phyloP scores from a whole-genome alignment of 2,888 invertebrate genomes.

The Epinotia demarniana region DNA sequence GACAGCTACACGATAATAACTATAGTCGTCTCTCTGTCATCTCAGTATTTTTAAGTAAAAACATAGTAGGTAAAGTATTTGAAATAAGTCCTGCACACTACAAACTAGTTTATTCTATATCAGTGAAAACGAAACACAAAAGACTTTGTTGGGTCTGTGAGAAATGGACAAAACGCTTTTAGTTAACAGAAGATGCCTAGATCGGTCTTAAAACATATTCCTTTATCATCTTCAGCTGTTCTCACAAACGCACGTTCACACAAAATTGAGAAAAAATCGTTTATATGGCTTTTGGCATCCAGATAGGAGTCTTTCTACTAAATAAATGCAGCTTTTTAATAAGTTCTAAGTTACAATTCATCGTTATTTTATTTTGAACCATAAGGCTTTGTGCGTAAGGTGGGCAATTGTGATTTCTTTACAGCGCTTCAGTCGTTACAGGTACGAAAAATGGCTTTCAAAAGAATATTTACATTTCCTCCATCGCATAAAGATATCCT shows the following conservation, averaged over 20 bases:
- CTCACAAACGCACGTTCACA: background rate
- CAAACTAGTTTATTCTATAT: background rate
- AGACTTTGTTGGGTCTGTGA: background rate
- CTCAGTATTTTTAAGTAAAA: no score
- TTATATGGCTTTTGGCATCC: conserved; percentile 4
- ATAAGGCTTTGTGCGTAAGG: background rate
- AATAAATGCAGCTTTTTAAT: background rate
- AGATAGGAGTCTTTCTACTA: conserved; percentile 11
- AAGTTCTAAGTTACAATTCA: background rate
- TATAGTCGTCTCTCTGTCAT: no score
- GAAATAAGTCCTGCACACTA: no score
- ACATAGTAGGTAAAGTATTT: no score
- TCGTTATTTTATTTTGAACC: background rate
- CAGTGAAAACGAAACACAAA: background rate
- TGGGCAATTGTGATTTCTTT: background rate
- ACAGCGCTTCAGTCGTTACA: background rate
- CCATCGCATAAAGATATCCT: conserved; percentile 29
- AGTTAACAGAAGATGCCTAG: no score
- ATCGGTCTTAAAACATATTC: background rate
- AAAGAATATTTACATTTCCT: conserved; percentile 35
- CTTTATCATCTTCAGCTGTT: background rate
- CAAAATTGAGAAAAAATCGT: conserved; percentile 1
- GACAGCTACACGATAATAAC: no score
- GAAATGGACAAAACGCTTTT: no score
- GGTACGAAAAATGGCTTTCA: background rate